Evolutionary conservation across 35 echinoderm and acorn worm species (phyloP).

Genomic region (Apostichopus japonicus): DNA sequence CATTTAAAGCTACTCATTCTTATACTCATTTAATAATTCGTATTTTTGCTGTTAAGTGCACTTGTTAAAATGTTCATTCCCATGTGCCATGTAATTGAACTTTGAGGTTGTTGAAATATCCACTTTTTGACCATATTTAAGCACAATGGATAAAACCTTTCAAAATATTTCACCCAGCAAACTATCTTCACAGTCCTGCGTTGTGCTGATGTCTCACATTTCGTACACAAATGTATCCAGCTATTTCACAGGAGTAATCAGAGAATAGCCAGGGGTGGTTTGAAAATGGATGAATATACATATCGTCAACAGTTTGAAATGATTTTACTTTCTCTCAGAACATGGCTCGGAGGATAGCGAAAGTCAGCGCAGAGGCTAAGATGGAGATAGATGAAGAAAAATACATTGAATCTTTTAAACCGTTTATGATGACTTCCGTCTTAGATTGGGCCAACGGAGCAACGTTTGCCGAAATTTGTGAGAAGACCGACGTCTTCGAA

Average conservation of each 20-base stretch:
- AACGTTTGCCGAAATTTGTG: conserved; percentile 79
- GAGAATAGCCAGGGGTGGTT: background rate
- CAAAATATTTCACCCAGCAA: too few relatives aligned
- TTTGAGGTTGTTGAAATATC: too few relatives aligned
- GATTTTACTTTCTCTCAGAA: conserved; percentile 53
- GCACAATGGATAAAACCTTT: too few relatives aligned
- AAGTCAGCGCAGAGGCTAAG: conserved; percentile 87
- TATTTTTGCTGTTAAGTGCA: too few relatives aligned
- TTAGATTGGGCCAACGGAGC: conserved; percentile 88
- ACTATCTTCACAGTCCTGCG: too few relatives aligned
- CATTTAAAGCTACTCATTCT: too few relatives aligned
- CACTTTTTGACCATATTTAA: too few relatives aligned
- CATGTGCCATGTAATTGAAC: too few relatives aligned
- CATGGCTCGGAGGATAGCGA: conserved; percentile 92
- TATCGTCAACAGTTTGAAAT: too few relatives aligned
- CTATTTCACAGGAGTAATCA: background rate
- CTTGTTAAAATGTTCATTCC: too few relatives aligned
- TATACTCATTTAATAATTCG: too few relatives aligned
- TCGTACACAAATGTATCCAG: background rate
- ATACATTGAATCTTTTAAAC: conserved; percentile 93
- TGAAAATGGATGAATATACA: background rate
- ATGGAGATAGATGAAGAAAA: conserved; percentile 85
- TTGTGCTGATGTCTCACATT: too few relatives aligned
- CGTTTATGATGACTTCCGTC: conserved; percentile 77
- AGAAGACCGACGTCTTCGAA: conserved; percentile 98